Base-by-base conservation (phyloP, 2,797 vertebrate genomes). In the Streptopelia turtur region DNA sequence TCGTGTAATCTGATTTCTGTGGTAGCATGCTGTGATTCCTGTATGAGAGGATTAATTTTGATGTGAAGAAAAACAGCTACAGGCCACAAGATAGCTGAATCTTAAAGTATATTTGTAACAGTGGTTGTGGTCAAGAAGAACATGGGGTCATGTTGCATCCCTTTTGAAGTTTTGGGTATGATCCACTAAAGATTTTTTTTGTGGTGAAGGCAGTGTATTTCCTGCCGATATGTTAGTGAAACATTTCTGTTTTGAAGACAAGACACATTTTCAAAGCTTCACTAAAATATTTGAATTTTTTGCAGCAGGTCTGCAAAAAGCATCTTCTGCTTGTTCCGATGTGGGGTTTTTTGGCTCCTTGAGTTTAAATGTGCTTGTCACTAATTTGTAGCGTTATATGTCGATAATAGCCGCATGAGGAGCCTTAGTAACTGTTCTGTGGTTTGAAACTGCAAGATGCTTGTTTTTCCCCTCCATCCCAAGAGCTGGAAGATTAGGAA, bases 71-170 rank as follows among this genome's bases (percentile, higher is more conserved):
- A 45, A 88, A 76, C 39, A 64, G 25, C 65, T 65, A 22, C 45
- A 31, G 69, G 28, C 81, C 66, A 65, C 16, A 49, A 35, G 35
- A 79, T 45, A 55, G 33, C n/a, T 14, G 35, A 63, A 7, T 47
- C 27, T 75, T 63, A 5, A 64, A 43, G 18, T 79, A 0, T 47
- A 16, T 76, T 84, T 82, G 30, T 60, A 52, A 20, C 24, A 57
- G 52, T 1, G 2, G 16, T 59, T 90, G 47, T 72, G 52, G 17
- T 81, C 24, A 72, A 89, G 35, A 78, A 39, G 63, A 50, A 17
- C 49, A 35, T 69, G 9, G 3, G 5, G 8, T 82, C 37, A 2
- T 31, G 21, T 49, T 82, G 43, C 15, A 16, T 49, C 0, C 0
- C 17, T 77, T 57, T 37, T 49, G 27, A 63, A 72, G 37, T 33